Base-by-base conservation (phyloP, 2,888 invertebrate genomes). In the Tenthredo amoena region DNA sequence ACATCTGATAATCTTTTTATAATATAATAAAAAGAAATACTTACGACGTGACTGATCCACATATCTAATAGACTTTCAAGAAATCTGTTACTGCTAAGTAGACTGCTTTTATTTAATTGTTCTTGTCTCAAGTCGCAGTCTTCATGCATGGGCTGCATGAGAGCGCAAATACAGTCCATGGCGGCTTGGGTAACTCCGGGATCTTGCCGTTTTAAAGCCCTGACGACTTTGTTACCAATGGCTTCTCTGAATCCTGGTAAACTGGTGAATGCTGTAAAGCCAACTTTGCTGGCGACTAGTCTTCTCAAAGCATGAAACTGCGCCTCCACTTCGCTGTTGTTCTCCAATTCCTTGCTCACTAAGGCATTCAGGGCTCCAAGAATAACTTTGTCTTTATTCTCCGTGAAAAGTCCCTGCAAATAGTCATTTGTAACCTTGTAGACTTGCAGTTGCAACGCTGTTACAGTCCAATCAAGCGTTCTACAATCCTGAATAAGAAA, bases 91-190 rank as follows among this genome's bases (percentile, higher is more conserved):
- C 98, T 98, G 86, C 99, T 98, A 83, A 99, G 95, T 91, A 99
- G 96, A 88, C 98, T 98, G 86, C 98, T 97, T 94, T 99, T 99
- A 94, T 99, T 99, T 87, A 99, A 95, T 94, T 99, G 99, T 92
- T 99, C 99, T 94, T 99, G 99, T 87, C 99, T 95, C 79, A 99
- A 94, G 94, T 99, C 99, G 89, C 98, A 99, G 93, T 99, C 98
- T 88, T 98, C 97, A 91, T 98, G 97, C 97, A 99, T 99, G 1
- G 99, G 99, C 94, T 99, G 99, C 98, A 99, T 98, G 40, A 99
- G 95, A 21, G 99, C 98, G 93, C 99, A 99, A 86, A 99, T 96
- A 94, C 99, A 99, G 94, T 99, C 99, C 84, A 99, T 96, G 5
- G 99, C 99, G 4, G 99, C 98, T 94, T 99, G 98, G 18, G 99